Base-by-base conservation (phyloP, 2,888 invertebrate genomes). In the Xylophagus ater region DNA sequence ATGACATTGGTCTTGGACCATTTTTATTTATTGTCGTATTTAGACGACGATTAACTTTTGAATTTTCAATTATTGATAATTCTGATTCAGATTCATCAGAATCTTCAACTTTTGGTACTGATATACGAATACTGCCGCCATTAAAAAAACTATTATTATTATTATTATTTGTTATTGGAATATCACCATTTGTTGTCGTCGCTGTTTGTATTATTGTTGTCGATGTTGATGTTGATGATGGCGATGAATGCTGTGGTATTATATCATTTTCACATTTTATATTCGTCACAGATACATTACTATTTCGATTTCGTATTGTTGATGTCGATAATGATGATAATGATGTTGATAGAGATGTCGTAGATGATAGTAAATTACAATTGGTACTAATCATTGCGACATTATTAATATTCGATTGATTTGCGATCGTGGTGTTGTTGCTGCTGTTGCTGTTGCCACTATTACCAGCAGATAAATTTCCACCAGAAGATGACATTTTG, bases 1-100 rank as follows among this genome's bases (percentile, higher is more conserved):
- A 90, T 6, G 88, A 89, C 90, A 92, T 92, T 33, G 90, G 90
- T 36, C 90, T 67, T 7, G 74, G 73, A 31, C 72, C 72, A 43
- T 60, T 63, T 43, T 61, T 60, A 30, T 55, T 52, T 29, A 23
- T 28, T 49, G 65, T 66, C 49, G 67, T 69, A 42, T 61, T 67
- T 6, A 49, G 49, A 23, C 74, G 62, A 40, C 73, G 56, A 45
- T 71, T 73, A n/a, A 74, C 74, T 42, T 60, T 62, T 4, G 62
- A 52, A 46, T 59, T 60, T 48, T 65, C 65, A 44, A 65, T 65
- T 42, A 58, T 61, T 17, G 62, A 58, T 46, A 65, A 31, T 46
- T 65, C 65, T 8, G 58, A 54, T 43, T 65, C 65, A 9, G 62
- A 62, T 17, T 62, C 63, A 20, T 65, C 62, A 4, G 49, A 49